Conservation (phyloP, 1,140 invertebrate genomes). For the Brachionus plicatilis region DNA sequence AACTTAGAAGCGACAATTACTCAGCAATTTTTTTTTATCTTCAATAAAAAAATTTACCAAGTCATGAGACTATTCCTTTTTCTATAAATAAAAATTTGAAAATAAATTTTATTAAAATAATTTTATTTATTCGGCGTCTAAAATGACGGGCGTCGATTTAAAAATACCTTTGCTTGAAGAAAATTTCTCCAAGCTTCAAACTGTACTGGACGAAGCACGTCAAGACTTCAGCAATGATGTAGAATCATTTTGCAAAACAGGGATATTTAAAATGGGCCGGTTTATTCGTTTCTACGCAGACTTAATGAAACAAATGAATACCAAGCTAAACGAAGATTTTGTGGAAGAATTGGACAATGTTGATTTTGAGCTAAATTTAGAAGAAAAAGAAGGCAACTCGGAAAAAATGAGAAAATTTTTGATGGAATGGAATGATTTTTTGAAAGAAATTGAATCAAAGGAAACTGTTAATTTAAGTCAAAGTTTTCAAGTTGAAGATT, state of each 20-base stretch:
- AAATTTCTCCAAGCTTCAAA: background rate
- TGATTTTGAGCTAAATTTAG: background rate
- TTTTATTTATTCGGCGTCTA: background rate
- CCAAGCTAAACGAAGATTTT: background rate
- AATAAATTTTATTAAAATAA: background rate
- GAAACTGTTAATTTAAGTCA: background rate
- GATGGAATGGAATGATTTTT: background rate
- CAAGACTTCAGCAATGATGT: background rate
- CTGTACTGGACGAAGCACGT: background rate
- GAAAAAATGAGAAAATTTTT: background rate
- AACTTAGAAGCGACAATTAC: background rate
- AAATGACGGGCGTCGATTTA: background rate
- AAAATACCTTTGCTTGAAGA: background rate
- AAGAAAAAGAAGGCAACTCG: background rate
- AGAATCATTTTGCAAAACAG: background rate
- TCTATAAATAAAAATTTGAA: background rate
- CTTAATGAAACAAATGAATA: background rate
- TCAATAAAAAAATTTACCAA: background rate
- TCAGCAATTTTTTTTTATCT: background rate
- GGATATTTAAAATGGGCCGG: constrained; percentile 31
- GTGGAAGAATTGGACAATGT: background rate
- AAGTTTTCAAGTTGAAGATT: background rate
- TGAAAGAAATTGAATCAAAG: background rate
- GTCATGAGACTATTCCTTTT: background rate
- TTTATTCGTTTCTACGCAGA: constrained; percentile 29